phyloP scores from a whole-genome alignment of 1,140 invertebrate species.

The Sarcophaga peregrina region DNA sequence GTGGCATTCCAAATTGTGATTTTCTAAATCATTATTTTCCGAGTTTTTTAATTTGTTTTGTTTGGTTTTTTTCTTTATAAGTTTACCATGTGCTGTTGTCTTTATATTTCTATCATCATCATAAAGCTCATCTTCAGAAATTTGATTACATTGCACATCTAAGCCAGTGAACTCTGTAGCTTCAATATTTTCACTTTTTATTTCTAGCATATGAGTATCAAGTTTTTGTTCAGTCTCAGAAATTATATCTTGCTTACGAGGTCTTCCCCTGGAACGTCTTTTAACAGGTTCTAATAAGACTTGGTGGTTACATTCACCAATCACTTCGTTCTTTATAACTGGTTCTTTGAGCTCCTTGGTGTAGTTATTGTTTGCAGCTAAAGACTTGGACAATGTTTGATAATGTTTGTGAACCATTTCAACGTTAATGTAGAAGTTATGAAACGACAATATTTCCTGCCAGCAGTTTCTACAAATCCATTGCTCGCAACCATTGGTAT shows the following conservation, averaged over 20 bases:
- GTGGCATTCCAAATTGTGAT: constrained; percentile 32
- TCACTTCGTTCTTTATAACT: too few species aligned
- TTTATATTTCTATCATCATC: background rate
- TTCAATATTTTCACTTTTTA: background rate
- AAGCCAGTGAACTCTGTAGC: background rate
- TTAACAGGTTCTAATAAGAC: too few species aligned
- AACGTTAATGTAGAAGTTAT: background rate
- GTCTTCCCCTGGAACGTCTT: too few species aligned
- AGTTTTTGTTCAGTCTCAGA: background rate
- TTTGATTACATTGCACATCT: background rate
- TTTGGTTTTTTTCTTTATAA: background rate
- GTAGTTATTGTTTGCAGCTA: background rate
- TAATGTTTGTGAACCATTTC: background rate
- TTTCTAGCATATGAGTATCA: background rate
- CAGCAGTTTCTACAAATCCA: constrained; percentile 4
- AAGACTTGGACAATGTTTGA: background rate
- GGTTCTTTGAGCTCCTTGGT: background rate
- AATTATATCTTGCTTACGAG: background rate
- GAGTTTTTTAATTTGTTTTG: too few species aligned
- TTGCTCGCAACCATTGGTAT: background rate
- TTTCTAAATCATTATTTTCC: background rate
- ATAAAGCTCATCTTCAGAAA: background rate
- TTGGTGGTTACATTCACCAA: too few species aligned
- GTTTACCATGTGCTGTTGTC: background rate
- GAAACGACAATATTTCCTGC: background rate